Percentiles rank a stretch among this genome's conserved stretches.
Evolutionary conservation across 2,797 vertebrate genomes (phyloP).

Genomic region (Ptychadena robeensis): DNA sequence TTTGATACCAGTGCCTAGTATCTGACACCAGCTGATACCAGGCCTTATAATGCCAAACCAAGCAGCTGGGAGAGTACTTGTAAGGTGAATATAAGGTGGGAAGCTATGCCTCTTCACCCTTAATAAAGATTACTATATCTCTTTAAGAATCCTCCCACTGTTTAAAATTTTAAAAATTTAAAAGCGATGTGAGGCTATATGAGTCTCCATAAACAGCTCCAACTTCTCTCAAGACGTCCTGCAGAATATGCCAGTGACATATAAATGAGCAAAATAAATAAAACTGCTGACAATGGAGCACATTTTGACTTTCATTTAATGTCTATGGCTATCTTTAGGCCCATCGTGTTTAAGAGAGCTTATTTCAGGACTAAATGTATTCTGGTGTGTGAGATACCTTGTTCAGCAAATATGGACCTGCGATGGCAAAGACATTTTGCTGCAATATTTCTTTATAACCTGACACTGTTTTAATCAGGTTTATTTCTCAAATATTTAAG

Average conservation of each 20-base stretch:
- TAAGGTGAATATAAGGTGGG: too few species aligned
- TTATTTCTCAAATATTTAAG: neutral
- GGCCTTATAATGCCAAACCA: too few species aligned
- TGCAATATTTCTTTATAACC: neutral
- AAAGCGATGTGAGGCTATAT: neutral
- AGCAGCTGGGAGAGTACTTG: too few species aligned
- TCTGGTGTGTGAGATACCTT: neutral
- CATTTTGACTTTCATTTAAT: neutral
- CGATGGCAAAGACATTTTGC: neutral
- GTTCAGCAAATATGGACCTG: neutral
- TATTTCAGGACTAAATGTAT: neutral
- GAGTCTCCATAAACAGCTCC: neutral
- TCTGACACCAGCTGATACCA: too few species aligned
- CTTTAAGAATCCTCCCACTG: neutral
- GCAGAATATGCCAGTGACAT: neutral
- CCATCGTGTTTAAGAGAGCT: neutral
- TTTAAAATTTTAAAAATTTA: neutral
- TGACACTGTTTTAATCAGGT: neutral
- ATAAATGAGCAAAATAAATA: neutral
- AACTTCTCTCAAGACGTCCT: neutral
- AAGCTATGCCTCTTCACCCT: too few species aligned
- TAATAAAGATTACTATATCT: too few species aligned
- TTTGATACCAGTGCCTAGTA: too few species aligned
- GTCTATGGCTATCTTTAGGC: neutral
- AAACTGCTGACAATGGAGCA: neutral